These are phyloP conservation scores for Dysidea cf. avara DNA, from an alignment of 37 sponge, comb jelly and placozoan genomes.

Conservation along the genomic window DNA sequence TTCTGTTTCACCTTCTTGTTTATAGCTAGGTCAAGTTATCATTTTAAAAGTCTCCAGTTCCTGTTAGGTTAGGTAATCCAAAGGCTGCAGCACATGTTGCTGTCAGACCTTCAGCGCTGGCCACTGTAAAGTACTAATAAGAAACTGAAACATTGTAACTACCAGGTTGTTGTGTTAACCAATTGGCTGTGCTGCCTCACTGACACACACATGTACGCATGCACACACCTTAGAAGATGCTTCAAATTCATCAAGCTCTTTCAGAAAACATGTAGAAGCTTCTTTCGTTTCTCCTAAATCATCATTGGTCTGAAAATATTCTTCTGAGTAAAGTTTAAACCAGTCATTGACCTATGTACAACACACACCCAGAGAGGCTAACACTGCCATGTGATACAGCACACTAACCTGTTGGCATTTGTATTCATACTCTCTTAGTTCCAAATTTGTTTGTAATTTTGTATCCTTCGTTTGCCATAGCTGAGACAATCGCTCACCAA, in stretches of 20 bases:
- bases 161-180: no score
- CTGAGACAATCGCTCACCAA: slow-evolving; percentile 48
- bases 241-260: slow-evolving; percentile 65
- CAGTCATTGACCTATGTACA: slow-evolving; percentile 58
- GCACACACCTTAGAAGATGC: slow-evolving; percentile 34
- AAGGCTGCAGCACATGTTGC: no score
- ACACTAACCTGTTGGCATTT: slow-evolving; percentile 50
- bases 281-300: slow-evolving; percentile 54
- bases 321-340: slow-evolving; percentile 72
- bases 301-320: slow-evolving; percentile 55
- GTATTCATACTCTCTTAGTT: slow-evolving; percentile 54
- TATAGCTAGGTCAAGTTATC: no score
- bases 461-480: slow-evolving; percentile 49
- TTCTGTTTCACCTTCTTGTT: no score
- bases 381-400: background rate
- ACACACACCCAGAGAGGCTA: background rate
- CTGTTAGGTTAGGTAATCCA: no score
- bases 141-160: no score
- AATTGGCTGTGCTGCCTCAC: no score
- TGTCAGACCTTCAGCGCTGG: no score
- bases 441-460: slow-evolving; percentile 52
- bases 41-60: no score
- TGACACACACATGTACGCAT: no score
- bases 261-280: slow-evolving; percentile 30
- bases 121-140: no score